phyloP scores from a whole-genome alignment of 1,140 invertebrate species.

The Zaprionus nigranus region DNA sequence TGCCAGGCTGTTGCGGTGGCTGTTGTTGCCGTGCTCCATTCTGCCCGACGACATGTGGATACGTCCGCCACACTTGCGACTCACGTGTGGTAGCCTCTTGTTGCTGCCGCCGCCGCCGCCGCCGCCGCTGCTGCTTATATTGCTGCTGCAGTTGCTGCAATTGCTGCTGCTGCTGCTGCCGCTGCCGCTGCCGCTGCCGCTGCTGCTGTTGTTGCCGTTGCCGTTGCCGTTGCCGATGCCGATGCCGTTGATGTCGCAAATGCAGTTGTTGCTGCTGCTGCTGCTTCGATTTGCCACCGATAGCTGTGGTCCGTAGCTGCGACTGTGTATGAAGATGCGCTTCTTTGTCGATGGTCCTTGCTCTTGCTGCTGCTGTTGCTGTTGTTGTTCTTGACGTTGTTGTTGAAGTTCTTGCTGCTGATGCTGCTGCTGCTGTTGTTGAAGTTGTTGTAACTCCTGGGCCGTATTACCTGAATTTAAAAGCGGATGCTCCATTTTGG shows the following conservation, averaged over 20 bases:
- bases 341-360: neutral
- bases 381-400: neutral
- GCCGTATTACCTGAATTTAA: conserved; percentile 44
- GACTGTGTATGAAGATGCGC: conserved; percentile 24
- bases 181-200: neutral
- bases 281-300: neutral
- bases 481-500: conserved; percentile 38
- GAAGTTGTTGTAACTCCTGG: conserved; percentile 2
- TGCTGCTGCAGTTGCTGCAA: conserved; percentile 18
- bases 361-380: neutral
- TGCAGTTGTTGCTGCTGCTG: conserved; percentile 17
- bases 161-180: conserved; percentile 12
- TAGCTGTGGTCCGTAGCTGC: conserved; percentile 21
- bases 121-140: neutral
- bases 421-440: neutral
- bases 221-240: too few species aligned
- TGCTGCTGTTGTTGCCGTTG: neutral
- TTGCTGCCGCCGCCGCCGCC: neutral
- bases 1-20: neutral
- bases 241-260: neutral
- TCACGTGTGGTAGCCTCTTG: neutral
- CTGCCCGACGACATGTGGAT: too few species aligned
- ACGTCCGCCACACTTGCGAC: conserved; percentile 18
- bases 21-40: too few species aligned
- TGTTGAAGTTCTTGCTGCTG: neutral